Conservation (phyloP, 2,113 vertebrate genomes). For the Silurus asotus region DNA sequence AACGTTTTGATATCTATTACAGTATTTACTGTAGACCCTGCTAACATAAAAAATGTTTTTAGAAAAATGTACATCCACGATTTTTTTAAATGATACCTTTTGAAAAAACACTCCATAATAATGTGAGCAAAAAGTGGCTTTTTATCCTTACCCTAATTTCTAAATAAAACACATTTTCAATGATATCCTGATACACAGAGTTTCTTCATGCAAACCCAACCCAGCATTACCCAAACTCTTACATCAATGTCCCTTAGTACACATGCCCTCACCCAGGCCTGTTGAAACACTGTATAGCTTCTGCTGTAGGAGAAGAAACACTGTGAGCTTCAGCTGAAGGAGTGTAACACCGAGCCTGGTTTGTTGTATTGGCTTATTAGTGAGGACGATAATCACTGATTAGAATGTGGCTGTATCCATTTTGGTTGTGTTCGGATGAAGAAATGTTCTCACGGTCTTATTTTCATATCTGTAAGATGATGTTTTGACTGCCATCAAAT, state of each 20-base stretch:
- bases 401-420: not conserved
- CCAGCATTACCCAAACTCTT: not conserved
- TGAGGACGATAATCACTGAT: not conserved
- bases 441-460: constrained; percentile 39
- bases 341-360: not conserved
- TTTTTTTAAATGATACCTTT: too few species aligned
- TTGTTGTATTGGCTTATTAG: not conserved
- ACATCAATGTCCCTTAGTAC: not conserved
- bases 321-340: not conserved
- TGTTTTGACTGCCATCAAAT: constrained; percentile 38
- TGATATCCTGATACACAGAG: too few species aligned
- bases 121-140: too few species aligned
- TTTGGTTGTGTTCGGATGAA: constrained; percentile 14
- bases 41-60: too few species aligned
- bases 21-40: too few species aligned
- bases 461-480: constrained; percentile 3
- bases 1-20: too few species aligned
- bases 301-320: too few species aligned
- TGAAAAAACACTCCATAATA: too few species aligned
- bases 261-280: not conserved
- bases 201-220: too few species aligned
- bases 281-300: not conserved
- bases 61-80: too few species aligned
- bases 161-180: too few species aligned
- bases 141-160: too few species aligned